Evolutionary conservation across 2,797 vertebrate species (phyloP), one percentile per base, ranked within the genome.

Genomic region (Centroberyx gerrardi): DNA sequence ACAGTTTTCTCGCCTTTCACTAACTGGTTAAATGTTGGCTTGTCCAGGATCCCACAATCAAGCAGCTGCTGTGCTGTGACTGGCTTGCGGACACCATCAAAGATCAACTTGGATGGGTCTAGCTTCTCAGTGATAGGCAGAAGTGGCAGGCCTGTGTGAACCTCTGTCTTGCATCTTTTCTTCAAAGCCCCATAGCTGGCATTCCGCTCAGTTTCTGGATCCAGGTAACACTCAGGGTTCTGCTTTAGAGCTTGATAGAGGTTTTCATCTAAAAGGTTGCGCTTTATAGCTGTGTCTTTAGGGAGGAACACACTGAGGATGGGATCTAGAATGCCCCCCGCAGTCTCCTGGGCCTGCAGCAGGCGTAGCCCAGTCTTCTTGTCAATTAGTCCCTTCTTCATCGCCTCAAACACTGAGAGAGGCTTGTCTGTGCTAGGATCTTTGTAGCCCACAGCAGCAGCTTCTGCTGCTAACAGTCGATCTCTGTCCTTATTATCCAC

Each of bases 271-370:
- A 98, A 94, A 86, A 99, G 72, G 10, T 95, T 96, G 68, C 92
- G 95, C 42, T 96, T 95, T 22, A 97, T 92, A 51, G 98, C 98
- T 22, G 92, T 63, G n/a, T 97, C 94, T 93, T 96, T 96, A 1
- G 97, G 95, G 0, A 99, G 85, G 80, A 97, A 98, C 49, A 99
- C 95, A 73, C 98, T 97, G 51, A 96, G 94, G 42, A 94, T 91
- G 0, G 98, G 97, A 91, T 99, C 98, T 62, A 99, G 93, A 44
- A 99, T 95, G 0, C 98, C 98, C 76, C 98, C 98, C 0, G 93
- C 95, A 38, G 96, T 95, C 48, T 97, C 88, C 87, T 99, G 98
- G 8, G 97, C 98, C 90, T 97, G 97, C 49, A 99, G 88, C 9
- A 97, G 87, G 18, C 97, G 95, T 77, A 98, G 76, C 5, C 94